Evolutionary conservation across 1,140 invertebrate genomes (phyloP).

Genomic region (Lordiphosa mommai): DNA sequence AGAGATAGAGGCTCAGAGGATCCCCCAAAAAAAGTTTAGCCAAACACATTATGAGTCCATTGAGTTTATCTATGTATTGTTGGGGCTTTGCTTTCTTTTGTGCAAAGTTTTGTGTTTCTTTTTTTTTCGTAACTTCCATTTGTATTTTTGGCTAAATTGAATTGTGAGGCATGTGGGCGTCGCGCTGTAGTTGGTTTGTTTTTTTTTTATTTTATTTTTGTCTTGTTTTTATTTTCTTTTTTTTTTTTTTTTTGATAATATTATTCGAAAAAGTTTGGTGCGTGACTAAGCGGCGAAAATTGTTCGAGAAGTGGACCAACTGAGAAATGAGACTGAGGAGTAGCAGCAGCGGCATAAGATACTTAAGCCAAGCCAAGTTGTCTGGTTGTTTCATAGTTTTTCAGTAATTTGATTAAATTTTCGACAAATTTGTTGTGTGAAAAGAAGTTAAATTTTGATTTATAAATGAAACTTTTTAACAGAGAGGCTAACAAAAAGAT

Average conservation of each 20-base stretch:
- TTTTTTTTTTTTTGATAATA: conserved; percentile 24
- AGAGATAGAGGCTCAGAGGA: no score
- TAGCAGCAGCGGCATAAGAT: not conserved
- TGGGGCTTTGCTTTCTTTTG: not conserved
- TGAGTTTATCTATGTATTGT: not conserved
- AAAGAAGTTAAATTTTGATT: no score
- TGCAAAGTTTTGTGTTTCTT: not conserved
- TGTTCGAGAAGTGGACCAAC: conserved; percentile 10
- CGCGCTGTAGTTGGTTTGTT: conserved; percentile 21
- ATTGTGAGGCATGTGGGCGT: no score
- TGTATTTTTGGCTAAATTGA: conserved; percentile 36
- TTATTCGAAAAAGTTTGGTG: conserved; percentile 48
- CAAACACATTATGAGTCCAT: no score
- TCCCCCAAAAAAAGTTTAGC: no score
- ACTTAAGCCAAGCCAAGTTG: not conserved
- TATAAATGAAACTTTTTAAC: no score
- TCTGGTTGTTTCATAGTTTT: no score
- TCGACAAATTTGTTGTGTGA: no score
- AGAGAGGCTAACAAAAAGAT: no score
- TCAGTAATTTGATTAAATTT: no score
- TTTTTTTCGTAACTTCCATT: conserved; percentile 3
- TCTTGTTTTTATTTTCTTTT: conserved; percentile 5
- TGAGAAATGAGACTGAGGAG: not conserved
- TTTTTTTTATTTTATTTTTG: conserved; percentile 21
- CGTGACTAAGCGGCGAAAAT: conserved; percentile 46